Base-by-base conservation (phyloP, 2,888 invertebrate genomes). In the Seira musarum region DNA sequence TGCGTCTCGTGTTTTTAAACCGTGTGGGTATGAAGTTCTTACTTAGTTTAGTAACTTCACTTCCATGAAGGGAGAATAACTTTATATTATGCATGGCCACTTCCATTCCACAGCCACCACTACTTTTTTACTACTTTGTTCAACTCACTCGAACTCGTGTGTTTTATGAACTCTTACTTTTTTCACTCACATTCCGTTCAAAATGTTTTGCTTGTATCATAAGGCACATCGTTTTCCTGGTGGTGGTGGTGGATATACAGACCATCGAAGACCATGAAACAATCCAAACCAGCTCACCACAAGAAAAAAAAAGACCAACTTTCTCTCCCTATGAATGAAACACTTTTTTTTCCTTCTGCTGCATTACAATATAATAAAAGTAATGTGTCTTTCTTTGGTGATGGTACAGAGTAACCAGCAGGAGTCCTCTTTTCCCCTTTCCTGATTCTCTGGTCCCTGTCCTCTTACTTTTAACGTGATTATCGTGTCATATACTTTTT, bases 141-240 rank as follows among this genome's bases (percentile, higher is more conserved):
- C 64, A 61, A 61, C 71, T 71, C 71, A 13, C 49, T 49, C 17
- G 17, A 60, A 60, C 60, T 25, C 64, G 76, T 76, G 70, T 74
- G 61, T 76, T 77, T 77, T 77, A 77, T 77, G 77, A 77, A 77
- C 77, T 77, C 77, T 77, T 70, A 70, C 70, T 70, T 49, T 46
- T 22, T 77, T 65, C 66, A 21, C 60, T 24, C 66, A 21, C 60
- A 19, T 22, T 21, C 22, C 10, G 21, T 21, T 60, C 60, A 10
- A 49, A 60, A 60, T 60, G 60, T 60, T 19, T n/a, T n/a, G n/a
- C n/a, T n/a, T 49, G 49, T 49, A n/a, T 60, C 60, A 60, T 60
- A 60, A 60, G 60, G n/a, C 19, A 60, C 60, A 60, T 60, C 60
- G 21, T 60, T 60, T 53, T 60, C 60, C 22, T 21, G 19, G 17